Base-by-base conservation (phyloP, 2,888 invertebrate genomes). In the Tuberolachnus salignus region DNA sequence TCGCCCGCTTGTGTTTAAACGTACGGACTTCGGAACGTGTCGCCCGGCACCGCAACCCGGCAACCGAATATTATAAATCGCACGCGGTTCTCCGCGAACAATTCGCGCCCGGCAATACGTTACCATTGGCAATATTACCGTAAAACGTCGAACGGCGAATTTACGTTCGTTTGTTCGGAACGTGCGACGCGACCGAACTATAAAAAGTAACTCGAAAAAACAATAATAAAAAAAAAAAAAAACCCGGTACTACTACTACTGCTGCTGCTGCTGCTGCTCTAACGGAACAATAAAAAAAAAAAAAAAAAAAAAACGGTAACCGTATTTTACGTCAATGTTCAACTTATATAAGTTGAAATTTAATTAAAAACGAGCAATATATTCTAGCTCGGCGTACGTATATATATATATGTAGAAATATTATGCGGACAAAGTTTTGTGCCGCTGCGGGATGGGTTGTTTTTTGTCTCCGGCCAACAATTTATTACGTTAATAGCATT, bases 321-420 rank as follows among this genome's bases (percentile, higher is more conserved):
- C 55, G 4, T 72, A 51, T 72, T 49, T 72, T 23, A 61, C 19
- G 57, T 61, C 55, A 11, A 34, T 61, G 19, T 14, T 14, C 14
- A 49, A 61, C 19, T 34, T 61, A 51, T 34, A 51, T 34, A 34
- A 72, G 34, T 49, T 26, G 34, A 61, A 61, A 72, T 72, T 72
- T 72, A 72, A 72, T 72, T 72, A 72, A 61, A 61, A 72, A 49
- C 34, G 19, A 3, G 61, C 49, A 34, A 49, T 34, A 34, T 72
- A 61, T 61, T 14, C 8, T 46, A 46, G 13, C 11, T 53, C 26
- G 19, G 13, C 46, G 10, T 10, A 46, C 13, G 13, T 46, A 46
- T 59, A 34, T 55, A 55, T 34, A 59, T 3, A 34, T 26, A 8
- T 26, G 8, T 26, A 13, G 1, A 2, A 53, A n/a, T 21, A 64